phyloP scores from a whole-genome alignment of 2,113 vertebrate genomes.

The Coryphaenoides rupestris region DNA sequence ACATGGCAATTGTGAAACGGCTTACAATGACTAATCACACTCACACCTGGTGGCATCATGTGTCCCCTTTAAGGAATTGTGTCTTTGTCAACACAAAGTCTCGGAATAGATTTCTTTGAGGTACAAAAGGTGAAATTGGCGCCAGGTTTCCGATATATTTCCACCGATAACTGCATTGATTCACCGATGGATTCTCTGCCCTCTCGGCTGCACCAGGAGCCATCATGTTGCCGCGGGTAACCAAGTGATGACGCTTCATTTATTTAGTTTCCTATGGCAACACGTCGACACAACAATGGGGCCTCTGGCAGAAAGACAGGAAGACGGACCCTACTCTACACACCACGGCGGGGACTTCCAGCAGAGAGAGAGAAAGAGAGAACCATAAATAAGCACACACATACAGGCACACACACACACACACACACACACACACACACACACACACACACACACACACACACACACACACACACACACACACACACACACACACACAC shows the following conservation, averaged over 20 bases:
- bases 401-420: constrained; percentile 19
- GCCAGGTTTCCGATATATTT: no score
- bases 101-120: no score
- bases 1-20: no score
- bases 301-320: constrained; percentile 54
- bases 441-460: constrained; percentile 37
- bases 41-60: no score
- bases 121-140: no score
- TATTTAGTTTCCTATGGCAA: constrained; percentile 64
- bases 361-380: not conserved
- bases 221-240: constrained; percentile 35
- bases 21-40: no score
- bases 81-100: no score
- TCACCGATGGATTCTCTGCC: no score
- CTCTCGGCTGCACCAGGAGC: no score
- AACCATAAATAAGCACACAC: constrained; percentile 23
- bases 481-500: constrained; percentile 14
- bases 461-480: constrained; percentile 26
- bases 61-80: no score
- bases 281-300: constrained; percentile 62
- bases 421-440: constrained; percentile 39
- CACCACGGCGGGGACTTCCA: constrained; percentile 70
- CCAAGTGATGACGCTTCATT: constrained; percentile 58
- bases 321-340: constrained; percentile 49
- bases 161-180: no score